phyloP scores from a whole-genome alignment of 2,888 invertebrate species.

The Cyclophora albipunctata region DNA sequence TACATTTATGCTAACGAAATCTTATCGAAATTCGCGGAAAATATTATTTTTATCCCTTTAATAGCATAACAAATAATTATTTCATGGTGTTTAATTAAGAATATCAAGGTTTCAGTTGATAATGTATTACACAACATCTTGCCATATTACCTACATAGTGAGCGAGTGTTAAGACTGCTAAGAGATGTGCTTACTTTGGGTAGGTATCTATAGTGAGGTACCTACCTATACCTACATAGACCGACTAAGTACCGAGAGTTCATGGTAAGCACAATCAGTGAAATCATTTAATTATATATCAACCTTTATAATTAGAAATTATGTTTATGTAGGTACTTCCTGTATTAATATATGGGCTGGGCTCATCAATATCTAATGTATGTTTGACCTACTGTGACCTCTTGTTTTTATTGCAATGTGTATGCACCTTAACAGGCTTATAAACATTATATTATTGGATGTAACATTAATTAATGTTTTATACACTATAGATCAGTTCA shows the following conservation, averaged over 20 bases:
- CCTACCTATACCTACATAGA: conserved; percentile 12
- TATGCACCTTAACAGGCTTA: too few relatives aligned
- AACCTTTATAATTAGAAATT: background rate
- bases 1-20: background rate
- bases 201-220: background rate
- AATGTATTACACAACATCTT: conserved; percentile 48
- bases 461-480: too few relatives aligned
- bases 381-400: conserved; percentile 29
- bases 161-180: too few relatives aligned
- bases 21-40: too few relatives aligned
- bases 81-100: background rate
- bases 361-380: background rate
- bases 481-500: too few relatives aligned
- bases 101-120: conserved; percentile 10
- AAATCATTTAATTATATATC: too few relatives aligned
- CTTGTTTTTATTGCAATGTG: conserved; percentile 3
- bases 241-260: conserved; percentile 3
- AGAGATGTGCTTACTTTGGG: too few relatives aligned
- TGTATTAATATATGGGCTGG: too few relatives aligned
- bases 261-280: conserved; percentile 3
- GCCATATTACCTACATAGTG: conserved; percentile 20
- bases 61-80: too few relatives aligned
- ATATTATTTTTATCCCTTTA: too few relatives aligned
- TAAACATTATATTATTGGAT: too few relatives aligned
- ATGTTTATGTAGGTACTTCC: too few relatives aligned